Base-by-base conservation (phyloP, 1,140 invertebrate genomes). In the Belonocnema kinseyi region DNA sequence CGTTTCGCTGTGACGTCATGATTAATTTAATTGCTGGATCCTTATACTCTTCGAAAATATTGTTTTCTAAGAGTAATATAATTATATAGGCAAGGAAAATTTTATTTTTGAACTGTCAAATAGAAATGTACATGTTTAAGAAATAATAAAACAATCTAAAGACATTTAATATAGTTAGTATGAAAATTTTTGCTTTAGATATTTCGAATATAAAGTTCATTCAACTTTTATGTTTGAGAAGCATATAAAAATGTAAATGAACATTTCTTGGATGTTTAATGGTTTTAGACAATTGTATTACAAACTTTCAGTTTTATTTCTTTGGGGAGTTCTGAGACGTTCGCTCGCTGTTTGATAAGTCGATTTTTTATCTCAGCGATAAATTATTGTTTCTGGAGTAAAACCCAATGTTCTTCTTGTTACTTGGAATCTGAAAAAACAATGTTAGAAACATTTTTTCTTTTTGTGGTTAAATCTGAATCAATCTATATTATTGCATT, bases 311-410 rank as follows among this genome's bases (percentile, higher is more conserved):
- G 19, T 4, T 14, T 3, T 66, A 33, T 33, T 66, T 66, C 33
- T 66, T 66, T 6, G 16, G 10, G 33, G 56, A 13, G 13, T 66
- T 66, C 13, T 33, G 10, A 61, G 56, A 13, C 3, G 58, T 21
- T 66, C 21, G 26, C 16, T 33, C 21, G 14, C 21, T 33, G 26
- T 66, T 66, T 61, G 50, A 78, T 76, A 78, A 78, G 58, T 56
- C 54, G 17, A 19, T 72, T 52, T 19, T 74, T 75, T 79, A 81
- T 82, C 52, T 58, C 11, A 13, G 16, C 21, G 76, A 74, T 74
- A 73, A 83, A 82, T 81, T 73, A 51, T 51, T 10, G 54, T 78
- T 56, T 78, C 73, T 56, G 13, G 40, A 8, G 50, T 5, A 12
- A 12, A 3, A 26, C 26, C 58, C 14, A 66, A 33, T 33, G 26